Evolutionary conservation across 2,113 vertebrate species (phyloP).

Genomic region (Hyla sarda): DNA sequence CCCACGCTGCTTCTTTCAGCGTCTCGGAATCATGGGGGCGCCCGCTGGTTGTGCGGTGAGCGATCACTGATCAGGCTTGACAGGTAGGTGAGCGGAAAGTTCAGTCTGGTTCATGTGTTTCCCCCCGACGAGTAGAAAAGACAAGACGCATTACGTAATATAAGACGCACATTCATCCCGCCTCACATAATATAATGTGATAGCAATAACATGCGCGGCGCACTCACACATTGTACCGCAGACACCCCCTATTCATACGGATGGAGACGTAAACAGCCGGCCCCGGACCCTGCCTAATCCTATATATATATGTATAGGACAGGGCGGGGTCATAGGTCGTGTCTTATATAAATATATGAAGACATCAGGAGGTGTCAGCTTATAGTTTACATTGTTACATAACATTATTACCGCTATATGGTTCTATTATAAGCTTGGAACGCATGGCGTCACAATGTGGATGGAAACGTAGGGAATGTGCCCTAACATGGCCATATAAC

Average conservation of each 20-base stretch:
- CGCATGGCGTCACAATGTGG: neutral
- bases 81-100: constrained; percentile 31
- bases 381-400: neutral
- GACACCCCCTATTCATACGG: constrained; percentile 11
- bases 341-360: neutral
- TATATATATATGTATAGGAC: too few relatives aligned
- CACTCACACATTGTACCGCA: constrained; percentile 2
- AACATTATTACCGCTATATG: neutral
- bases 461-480: neutral
- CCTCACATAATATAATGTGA: constrained; percentile 32
- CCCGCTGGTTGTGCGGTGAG: constrained; percentile 30
- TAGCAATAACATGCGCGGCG: neutral
- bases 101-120: neutral
- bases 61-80: constrained; percentile 28
- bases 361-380: neutral
- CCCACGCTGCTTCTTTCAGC: neutral
- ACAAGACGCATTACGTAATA: constrained; percentile 3
- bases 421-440: neutral
- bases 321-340: neutral
- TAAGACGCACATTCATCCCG: neutral
- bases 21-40: neutral
- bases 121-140: neutral
- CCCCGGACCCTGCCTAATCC: neutral
- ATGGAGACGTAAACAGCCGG: neutral
- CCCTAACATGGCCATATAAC: neutral